Percentiles rank a stretch among this genome's conserved stretches.
Conservation (phyloP, 2,797 vertebrate species). For the Bucorvus abyssinicus region DNA sequence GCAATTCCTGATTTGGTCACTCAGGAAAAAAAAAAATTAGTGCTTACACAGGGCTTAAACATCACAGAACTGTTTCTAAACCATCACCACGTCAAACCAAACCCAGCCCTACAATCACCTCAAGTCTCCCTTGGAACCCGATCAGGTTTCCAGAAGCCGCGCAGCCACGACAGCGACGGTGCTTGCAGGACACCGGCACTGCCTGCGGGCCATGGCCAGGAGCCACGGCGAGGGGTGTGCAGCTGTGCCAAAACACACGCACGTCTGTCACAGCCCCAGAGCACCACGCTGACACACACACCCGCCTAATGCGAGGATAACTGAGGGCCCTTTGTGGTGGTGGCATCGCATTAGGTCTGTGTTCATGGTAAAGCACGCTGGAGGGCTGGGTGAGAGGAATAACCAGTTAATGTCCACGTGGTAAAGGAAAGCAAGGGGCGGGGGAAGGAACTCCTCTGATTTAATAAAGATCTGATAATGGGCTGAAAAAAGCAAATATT, state of each 20-base stretch:
- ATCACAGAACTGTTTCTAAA: not conserved
- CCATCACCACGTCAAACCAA: not conserved
- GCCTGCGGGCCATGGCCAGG: accelerated
- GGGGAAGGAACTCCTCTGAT: not conserved
- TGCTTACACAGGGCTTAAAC: not conserved
- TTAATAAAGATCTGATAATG: not conserved
- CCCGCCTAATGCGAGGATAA: accelerated
- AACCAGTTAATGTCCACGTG: accelerated
- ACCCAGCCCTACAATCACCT: not conserved
- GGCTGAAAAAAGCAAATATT: not conserved
- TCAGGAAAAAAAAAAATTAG: not conserved
- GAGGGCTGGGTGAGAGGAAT: not conserved
- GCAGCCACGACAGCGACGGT: accelerated
- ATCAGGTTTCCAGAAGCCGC: not conserved
- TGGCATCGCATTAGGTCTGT: not conserved
- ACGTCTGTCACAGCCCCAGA: accelerated
- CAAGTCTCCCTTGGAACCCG: not conserved
- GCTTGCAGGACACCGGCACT: not conserved
- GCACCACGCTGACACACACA: accelerated
- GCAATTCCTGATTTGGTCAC: not conserved
- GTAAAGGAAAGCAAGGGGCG: not conserved
- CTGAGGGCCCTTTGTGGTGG: accelerated
- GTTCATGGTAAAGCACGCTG: not conserved
- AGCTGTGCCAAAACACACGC: not conserved
- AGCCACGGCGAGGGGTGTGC: not conserved